Evolutionary conservation across 2,888 invertebrate genomes (phyloP).

Genomic region (Meandrusa payeni): DNA sequence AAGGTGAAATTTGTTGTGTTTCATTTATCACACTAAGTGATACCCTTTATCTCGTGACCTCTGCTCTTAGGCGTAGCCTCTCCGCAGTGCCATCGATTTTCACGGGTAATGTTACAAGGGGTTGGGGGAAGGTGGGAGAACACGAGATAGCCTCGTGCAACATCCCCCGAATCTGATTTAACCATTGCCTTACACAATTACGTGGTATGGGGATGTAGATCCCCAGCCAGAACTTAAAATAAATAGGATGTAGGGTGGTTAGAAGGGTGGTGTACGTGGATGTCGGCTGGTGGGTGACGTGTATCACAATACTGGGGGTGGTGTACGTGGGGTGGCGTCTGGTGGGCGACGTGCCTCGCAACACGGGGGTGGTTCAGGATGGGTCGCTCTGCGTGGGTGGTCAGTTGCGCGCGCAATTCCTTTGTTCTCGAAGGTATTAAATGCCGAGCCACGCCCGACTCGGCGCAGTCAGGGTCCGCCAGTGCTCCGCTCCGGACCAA

Average conservation of each 20-base stretch:
- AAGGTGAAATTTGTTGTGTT: too few species aligned
- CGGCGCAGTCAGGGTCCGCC: slow-evolving; percentile 21
- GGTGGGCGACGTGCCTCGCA: neutral
- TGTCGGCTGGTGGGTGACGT: neutral
- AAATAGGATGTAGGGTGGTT: slow-evolving; percentile 41
- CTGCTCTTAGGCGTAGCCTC: slow-evolving; percentile 24
- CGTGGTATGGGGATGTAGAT: too few species aligned
- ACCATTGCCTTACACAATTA: too few species aligned
- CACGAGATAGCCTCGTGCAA: too few species aligned
- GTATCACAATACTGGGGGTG: too few species aligned
- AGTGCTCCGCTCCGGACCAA: slow-evolving; percentile 35
- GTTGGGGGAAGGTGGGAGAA: neutral
- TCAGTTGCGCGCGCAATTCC: slow-evolving; percentile 11
- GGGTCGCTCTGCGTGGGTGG: too few species aligned
- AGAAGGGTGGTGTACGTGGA: slow-evolving; percentile 44
- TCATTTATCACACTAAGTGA: slow-evolving; percentile 1
- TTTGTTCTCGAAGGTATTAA: slow-evolving; percentile 15
- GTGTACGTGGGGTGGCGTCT: neutral
- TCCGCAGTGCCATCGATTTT: slow-evolving; percentile 23
- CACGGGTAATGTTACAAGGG: slow-evolving; percentile 7
- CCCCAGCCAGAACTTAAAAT: too few species aligned
- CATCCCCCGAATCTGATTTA: too few species aligned
- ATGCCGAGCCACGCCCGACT: slow-evolving; percentile 7
- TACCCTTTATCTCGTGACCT: slow-evolving; percentile 12
- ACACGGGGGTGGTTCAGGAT: too few species aligned